These are phyloP conservation scores for Eumaeus atala DNA, from an alignment of 1,140 invertebrate species.

Conservation along the genomic window DNA sequence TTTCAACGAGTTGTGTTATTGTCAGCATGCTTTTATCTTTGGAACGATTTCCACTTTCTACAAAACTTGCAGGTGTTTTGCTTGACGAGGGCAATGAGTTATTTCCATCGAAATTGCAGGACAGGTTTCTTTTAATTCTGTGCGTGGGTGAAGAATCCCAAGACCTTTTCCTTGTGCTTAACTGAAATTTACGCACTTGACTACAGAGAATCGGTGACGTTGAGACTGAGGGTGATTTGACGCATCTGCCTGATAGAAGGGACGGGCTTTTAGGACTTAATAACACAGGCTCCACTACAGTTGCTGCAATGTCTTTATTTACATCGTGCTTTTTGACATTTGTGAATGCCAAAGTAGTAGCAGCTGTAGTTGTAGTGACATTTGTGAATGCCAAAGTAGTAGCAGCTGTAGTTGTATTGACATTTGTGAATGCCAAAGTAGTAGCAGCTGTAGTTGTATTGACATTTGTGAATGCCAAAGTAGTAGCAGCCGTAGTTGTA, in stretches of 20 bases:
- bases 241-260: conserved; percentile 43
- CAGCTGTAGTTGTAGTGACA: neutral
- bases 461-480: neutral
- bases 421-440: neutral
- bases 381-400: neutral
- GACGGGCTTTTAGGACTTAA: conserved; percentile 43
- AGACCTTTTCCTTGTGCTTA: conserved; percentile 36
- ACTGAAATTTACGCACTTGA: conserved; percentile 39
- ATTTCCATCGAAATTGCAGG: conserved; percentile 6
- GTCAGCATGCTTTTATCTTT: conserved; percentile 54
- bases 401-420: too few relatives aligned
- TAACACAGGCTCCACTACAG: neutral
- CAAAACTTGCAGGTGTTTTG: conserved; percentile 6
- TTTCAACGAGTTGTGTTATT: conserved; percentile 54
- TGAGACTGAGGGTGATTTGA: conserved; percentile 9
- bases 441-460: too few relatives aligned
- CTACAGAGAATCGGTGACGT: conserved; percentile 54
- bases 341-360: neutral
- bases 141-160: conserved; percentile 31
- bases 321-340: neutral
- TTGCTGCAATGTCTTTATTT: conserved; percentile 8
- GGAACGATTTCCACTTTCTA: conserved; percentile 15
- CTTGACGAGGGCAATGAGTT: conserved; percentile 2
- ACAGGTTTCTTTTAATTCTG: conserved; percentile 25
- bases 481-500: too few relatives aligned